Base-by-base conservation (phyloP, 2,797 vertebrate species). In the Rhinella marina region DNA sequence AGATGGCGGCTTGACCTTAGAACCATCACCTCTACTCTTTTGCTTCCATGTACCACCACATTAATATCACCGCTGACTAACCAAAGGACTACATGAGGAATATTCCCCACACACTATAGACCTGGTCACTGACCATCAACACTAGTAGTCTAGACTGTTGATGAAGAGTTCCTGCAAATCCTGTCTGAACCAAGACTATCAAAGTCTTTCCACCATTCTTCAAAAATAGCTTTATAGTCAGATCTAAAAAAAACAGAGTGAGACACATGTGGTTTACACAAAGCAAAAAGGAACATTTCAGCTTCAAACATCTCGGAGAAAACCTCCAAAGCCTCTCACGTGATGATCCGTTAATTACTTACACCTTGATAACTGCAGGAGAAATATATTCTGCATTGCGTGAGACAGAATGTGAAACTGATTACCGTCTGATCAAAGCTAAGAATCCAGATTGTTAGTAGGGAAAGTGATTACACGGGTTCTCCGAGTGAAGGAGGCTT, bases 361-460 rank as follows among this genome's bases (percentile, higher is more conserved):
- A 13, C 73, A 77, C 73, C 73, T 77, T 77, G 73, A 77, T 77
- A 77, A 54, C 73, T 54, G 73, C 73, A 48, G 73, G 73, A 77
- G 48, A 54, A 77, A 54, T 77, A 52, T 52, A 77, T 50, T 50
- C n/a, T 50, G 41, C 72, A 48, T 75, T 75, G 72, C 72, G 41
- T 75, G 41, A n/a, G 72, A 50, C 41, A 75, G 21, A 75, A 75
- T 75, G 72, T 75, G 73, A 77, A 52, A 54, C 21, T 50, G 72
- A 50, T 75, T 75, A 75, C 73, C 13, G 50, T 25, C 48, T 54
- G 48, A 81, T 81, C 78, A 81, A 81, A 81, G 78, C 78, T 19
- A 13, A 81, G 29, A 48, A 81, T 81, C 61, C 80, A 66, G 80
- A 48, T 32, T 61, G 52, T 27, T 59, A 27, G 54, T 59, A 0